phyloP scores from a whole-genome alignment of 2,888 invertebrate genomes.

The Drosophila paucipuncta region DNA sequence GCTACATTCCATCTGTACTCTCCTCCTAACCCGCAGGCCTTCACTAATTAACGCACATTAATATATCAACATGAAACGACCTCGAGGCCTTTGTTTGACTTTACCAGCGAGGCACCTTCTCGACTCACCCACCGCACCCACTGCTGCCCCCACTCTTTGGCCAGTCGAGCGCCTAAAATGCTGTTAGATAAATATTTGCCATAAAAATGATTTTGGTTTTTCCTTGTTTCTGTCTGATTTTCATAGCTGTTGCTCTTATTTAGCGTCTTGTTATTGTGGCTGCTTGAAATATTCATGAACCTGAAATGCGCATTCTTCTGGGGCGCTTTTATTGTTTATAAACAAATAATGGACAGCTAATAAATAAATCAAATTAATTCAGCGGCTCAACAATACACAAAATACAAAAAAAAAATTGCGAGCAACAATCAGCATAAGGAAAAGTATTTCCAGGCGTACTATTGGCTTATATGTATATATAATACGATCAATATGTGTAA shows the following conservation, averaged over 20 bases:
- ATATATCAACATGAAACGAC: constrained; percentile 75
- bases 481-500: constrained; percentile 5
- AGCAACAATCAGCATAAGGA: constrained; percentile 1
- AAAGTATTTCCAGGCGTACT: constrained; percentile 20
- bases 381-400: constrained; percentile 26
- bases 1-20: constrained; percentile 4
- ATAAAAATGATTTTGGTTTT: constrained; percentile 70
- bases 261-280: constrained; percentile 28
- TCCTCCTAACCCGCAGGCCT: constrained; percentile 34
- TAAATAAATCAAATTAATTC: constrained; percentile 77
- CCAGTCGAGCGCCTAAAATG: constrained; percentile 63
- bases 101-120: constrained; percentile 28
- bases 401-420: neutral
- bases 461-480: neutral
- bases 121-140: neutral
- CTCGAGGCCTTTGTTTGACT: constrained; percentile 76
- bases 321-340: constrained; percentile 75
- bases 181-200: constrained; percentile 77
- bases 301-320: constrained; percentile 74
- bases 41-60: constrained; percentile 77
- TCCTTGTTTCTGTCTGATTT: constrained; percentile 45
- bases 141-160: neutral
- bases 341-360: constrained; percentile 78
- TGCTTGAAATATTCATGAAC: constrained; percentile 74
- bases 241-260: constrained; percentile 39